A percentile compares a stretch with the other conserved stretches of the same genome.
Evolutionary conservation across 2,113 vertebrate species (phyloP).

Genomic region (Dolichallabes microphthalmus): DNA sequence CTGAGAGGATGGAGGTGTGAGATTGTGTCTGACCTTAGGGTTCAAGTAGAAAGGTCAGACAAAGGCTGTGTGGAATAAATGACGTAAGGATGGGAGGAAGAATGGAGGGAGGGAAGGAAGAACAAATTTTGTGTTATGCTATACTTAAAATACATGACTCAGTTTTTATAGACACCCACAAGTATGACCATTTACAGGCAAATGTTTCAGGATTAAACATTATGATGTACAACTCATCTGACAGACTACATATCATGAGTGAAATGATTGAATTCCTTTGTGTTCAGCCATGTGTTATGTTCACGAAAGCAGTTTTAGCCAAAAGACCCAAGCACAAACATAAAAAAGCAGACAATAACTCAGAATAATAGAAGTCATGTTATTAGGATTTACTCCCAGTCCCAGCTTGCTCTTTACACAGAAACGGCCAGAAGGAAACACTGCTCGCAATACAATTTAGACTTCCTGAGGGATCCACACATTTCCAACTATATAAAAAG

Average conservation of each 20-base stretch:
- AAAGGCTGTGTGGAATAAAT: slow-evolving; percentile 34
- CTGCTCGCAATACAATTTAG: background rate
- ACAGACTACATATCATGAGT: slow-evolving; percentile 27
- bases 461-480: background rate
- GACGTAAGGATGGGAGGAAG: slow-evolving; percentile 50
- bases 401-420: background rate
- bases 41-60: slow-evolving; percentile 60
- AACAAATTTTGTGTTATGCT: slow-evolving; percentile 35
- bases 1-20: slow-evolving; percentile 36
- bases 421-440: background rate
- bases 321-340: slow-evolving; percentile 11
- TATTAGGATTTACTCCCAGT: slow-evolving; percentile 34
- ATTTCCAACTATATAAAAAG: background rate
- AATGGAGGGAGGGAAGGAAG: slow-evolving; percentile 50
- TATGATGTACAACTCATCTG: slow-evolving; percentile 29
- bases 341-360: slow-evolving; percentile 40
- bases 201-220: slow-evolving; percentile 24
- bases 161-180: slow-evolving; percentile 35
- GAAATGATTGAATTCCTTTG: slow-evolving; percentile 23
- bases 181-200: slow-evolving; percentile 29
- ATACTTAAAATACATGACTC: background rate
- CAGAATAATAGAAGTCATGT: slow-evolving; percentile 9
- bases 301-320: slow-evolving; percentile 15
- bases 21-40: slow-evolving; percentile 64
- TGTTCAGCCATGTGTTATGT: background rate